These are phyloP conservation scores for Tapera naevia DNA, from an alignment of 2,797 vertebrate genomes.

Conservation along the genomic window DNA sequence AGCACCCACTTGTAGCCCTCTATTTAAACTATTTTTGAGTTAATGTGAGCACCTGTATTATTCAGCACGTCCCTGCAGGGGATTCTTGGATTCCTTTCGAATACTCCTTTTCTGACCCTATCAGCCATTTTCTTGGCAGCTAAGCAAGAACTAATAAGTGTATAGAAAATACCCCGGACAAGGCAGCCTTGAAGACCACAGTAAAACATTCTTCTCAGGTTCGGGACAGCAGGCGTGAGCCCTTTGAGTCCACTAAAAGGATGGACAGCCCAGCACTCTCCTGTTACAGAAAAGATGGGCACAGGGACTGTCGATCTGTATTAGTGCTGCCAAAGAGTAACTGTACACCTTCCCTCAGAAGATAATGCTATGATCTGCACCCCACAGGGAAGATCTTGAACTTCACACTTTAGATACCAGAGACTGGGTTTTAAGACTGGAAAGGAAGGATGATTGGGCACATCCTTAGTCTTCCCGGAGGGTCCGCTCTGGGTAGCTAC, in stretches of 20 bases:
- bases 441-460: not conserved
- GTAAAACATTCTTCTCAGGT: not conserved
- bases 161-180: not conserved
- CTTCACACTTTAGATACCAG: not conserved
- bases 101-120: fast-evolving
- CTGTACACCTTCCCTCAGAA: not conserved
- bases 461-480: not conserved
- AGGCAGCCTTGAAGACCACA: not conserved
- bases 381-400: not conserved
- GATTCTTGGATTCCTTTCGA: fast-evolving
- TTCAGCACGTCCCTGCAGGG: not conserved
- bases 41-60: not conserved
- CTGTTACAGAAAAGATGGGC: not conserved
- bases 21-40: not conserved
- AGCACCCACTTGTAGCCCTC: not conserved
- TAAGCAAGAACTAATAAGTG: not conserved
- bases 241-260: not conserved
- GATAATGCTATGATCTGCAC: not conserved
- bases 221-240: not conserved
- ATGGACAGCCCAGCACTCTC: not conserved
- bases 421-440: not conserved
- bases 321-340: not conserved
- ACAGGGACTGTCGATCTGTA: not conserved
- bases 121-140: fast-evolving
- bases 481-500: not conserved